Evolutionary conservation across 2,113 vertebrate genomes (phyloP).

Genomic region (Cichladusa arquata): DNA sequence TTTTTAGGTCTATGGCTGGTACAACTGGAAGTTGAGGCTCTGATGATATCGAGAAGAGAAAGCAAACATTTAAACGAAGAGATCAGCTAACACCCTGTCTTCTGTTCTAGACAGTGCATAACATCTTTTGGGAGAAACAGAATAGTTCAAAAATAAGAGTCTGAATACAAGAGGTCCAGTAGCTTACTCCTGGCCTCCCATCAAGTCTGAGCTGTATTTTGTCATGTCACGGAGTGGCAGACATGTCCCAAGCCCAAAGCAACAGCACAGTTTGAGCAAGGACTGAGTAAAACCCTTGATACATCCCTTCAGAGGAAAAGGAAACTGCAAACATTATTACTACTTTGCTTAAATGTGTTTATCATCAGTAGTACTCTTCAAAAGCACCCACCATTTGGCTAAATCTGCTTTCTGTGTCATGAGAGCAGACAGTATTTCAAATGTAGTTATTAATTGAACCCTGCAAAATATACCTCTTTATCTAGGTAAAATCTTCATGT

Average conservation of each 20-base stretch:
- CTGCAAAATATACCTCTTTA: neutral
- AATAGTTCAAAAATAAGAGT: neutral
- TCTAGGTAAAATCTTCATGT: neutral
- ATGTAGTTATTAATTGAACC: neutral
- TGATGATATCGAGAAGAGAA: neutral
- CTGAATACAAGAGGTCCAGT: neutral
- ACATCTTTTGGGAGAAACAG: neutral
- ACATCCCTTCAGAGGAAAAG: neutral
- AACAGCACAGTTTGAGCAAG: neutral
- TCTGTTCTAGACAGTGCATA: neutral
- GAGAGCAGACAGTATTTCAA: neutral
- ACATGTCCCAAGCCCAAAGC: neutral
- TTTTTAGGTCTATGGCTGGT: neutral
- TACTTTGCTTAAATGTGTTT: neutral
- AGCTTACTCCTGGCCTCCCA: neutral
- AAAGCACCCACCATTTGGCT: neutral
- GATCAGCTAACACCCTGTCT: neutral
- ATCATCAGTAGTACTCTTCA: neutral
- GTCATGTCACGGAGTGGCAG: neutral
- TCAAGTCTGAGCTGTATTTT: neutral
- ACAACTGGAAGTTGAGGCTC: neutral
- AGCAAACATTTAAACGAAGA: neutral
- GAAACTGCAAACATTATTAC: neutral
- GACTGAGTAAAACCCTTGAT: neutral
- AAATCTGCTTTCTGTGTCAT: neutral